Evolutionary conservation across 2,797 vertebrate genomes (phyloP).

Genomic region (Pseudochromis fuscus): DNA sequence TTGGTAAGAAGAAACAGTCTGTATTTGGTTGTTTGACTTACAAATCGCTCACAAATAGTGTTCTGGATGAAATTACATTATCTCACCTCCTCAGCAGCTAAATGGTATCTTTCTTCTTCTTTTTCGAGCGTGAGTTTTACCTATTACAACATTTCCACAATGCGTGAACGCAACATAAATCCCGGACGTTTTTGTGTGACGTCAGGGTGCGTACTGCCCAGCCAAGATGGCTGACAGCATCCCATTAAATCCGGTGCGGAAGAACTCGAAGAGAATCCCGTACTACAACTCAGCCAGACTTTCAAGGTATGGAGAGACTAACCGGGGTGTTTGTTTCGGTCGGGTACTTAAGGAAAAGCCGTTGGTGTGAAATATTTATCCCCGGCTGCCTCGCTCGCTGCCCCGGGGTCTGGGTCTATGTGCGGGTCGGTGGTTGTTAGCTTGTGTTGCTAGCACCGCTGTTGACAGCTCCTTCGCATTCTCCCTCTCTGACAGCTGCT

Average conservation of each 20-base stretch:
- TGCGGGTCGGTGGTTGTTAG: constrained; percentile 52
- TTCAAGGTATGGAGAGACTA: constrained; percentile 85
- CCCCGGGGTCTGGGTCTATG: constrained; percentile 4
- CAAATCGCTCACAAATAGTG: fast-evolving
- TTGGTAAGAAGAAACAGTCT: not conserved
- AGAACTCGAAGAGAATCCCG: constrained; percentile 84
- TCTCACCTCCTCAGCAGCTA: fast-evolving
- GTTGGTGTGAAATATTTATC: not conserved
- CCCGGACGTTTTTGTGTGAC: constrained; percentile 31
- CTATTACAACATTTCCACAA: not conserved
- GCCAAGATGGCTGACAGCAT: constrained; percentile 95
- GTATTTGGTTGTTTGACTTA: fast-evolving
- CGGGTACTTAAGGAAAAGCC: not conserved
- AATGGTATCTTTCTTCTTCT: fast-evolving
- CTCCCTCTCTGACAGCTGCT: constrained; percentile 27
- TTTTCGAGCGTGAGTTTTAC: fast-evolving
- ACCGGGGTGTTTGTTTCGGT: not conserved
- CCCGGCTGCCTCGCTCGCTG: not conserved
- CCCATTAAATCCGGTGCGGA: constrained; percentile 89
- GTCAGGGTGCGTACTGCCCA: constrained; percentile 68
- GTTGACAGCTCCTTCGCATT: constrained; percentile 29
- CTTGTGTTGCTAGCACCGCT: constrained; percentile 60
- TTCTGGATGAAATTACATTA: not conserved
- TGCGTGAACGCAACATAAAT: constrained; percentile 34
- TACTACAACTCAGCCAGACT: constrained; percentile 88